These are phyloP conservation scores for Rhabdomys pumilio DNA, from an alignment of 2,797 vertebrate genomes.

Conservation along the genomic window DNA sequence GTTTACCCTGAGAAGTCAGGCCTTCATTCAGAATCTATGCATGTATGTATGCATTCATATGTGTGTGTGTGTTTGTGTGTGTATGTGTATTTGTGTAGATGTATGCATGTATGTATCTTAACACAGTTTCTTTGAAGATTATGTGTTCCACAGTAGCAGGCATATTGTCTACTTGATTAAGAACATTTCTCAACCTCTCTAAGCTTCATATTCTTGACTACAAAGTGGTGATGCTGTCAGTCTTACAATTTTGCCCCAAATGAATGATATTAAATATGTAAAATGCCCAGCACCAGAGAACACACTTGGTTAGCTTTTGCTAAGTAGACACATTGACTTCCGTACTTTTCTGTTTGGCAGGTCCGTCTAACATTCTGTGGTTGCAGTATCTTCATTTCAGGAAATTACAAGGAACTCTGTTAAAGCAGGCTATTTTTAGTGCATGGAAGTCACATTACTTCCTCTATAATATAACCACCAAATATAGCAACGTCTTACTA, in stretches of 20 bases:
- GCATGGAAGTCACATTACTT: neutral
- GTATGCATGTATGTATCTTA: neutral
- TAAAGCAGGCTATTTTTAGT: conserved; percentile 38
- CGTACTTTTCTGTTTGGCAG: neutral
- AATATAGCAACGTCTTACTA: neutral
- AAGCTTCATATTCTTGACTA: neutral
- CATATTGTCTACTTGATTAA: neutral
- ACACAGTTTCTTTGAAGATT: neutral
- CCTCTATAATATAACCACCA: neutral
- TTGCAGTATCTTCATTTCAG: neutral
- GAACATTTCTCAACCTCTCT: neutral
- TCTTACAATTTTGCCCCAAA: neutral
- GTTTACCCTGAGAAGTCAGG: neutral
- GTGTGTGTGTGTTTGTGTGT: neutral
- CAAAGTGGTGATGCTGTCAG: neutral
- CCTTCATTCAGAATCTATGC: neutral
- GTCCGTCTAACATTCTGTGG: neutral
- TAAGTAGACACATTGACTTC: neutral
- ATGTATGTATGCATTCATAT: neutral
- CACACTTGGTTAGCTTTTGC: neutral
- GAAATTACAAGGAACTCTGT: conserved; percentile 38
- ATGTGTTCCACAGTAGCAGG: neutral
- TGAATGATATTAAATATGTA: neutral
- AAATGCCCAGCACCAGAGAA: neutral
- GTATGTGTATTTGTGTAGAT: neutral